Percentiles rank a stretch among this genome's conserved stretches.
These are phyloP conservation scores for Eira barbara DNA, from an alignment of 2,113 vertebrate genomes.

Conservation along the genomic window DNA sequence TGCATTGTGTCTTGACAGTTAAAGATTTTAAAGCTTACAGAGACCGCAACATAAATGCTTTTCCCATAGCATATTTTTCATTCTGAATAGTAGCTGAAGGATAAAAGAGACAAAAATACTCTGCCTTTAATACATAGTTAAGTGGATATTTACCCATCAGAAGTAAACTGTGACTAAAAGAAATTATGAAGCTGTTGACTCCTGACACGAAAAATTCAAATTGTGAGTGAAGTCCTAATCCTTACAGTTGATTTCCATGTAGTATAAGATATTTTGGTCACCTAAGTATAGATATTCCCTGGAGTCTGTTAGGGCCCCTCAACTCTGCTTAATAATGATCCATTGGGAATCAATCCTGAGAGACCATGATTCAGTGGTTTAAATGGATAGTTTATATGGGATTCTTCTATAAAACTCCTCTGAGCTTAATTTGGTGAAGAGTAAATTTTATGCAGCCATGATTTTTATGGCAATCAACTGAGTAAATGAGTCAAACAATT, in stretches of 20 bases:
- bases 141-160: neutral
- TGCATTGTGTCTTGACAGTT: neutral
- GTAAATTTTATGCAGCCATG: neutral
- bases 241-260: neutral
- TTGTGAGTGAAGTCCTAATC: neutral
- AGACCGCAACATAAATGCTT: neutral
- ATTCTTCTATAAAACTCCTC: neutral
- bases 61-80: neutral
- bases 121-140: neutral
- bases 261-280: neutral
- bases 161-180: neutral
- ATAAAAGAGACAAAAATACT: neutral
- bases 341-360: neutral
- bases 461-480: conserved; percentile 20
- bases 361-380: neutral
- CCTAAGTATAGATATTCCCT: neutral
- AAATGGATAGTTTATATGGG: neutral
- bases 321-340: neutral
- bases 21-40: neutral
- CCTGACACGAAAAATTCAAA: neutral
- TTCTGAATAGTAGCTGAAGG: conserved; percentile 42
- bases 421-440: neutral
- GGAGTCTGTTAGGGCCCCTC: neutral
- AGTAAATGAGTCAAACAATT: neutral
- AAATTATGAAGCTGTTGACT: neutral